Conservation (phyloP, 2,888 invertebrate genomes). For the Ligdia adustata region DNA sequence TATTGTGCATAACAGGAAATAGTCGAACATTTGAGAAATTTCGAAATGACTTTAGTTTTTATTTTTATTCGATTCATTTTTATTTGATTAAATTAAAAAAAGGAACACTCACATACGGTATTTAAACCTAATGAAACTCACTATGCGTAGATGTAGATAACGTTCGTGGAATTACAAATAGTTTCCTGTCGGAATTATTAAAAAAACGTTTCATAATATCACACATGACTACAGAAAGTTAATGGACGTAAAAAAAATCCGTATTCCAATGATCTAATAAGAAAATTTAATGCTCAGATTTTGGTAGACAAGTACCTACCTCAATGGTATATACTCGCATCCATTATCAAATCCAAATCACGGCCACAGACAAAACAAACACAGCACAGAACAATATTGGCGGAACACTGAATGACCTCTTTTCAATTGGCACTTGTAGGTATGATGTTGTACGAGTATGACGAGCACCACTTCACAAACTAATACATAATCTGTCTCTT, state of each 20-base stretch:
- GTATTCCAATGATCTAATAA: too few relatives aligned
- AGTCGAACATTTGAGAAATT: too few relatives aligned
- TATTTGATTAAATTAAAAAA: too few relatives aligned
- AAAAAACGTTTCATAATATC: too few relatives aligned
- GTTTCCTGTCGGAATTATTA: conserved; percentile 28
- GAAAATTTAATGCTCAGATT: too few relatives aligned
- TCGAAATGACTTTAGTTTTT: too few relatives aligned
- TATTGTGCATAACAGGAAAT: too few relatives aligned
- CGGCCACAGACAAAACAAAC: conserved; percentile 18
- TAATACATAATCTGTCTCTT: not conserved
- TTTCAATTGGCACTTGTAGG: conserved; percentile 40
- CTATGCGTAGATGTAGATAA: conserved; percentile 13
- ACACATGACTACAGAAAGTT: too few relatives aligned
- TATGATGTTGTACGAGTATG: conserved; percentile 1
- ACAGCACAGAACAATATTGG: conserved; percentile 8
- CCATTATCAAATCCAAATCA: conserved; percentile 7
- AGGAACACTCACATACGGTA: conserved; percentile 13
- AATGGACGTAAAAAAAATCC: too few relatives aligned
- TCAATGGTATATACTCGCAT: not conserved
- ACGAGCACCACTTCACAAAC: not conserved
- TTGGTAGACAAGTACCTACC: too few relatives aligned
- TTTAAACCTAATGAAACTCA: conserved; percentile 24
- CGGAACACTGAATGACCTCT: conserved; percentile 27
- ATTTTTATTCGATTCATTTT: too few relatives aligned
- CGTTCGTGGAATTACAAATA: conserved; percentile 35